Evolutionary conservation across 2,797 vertebrate species (phyloP).

Genomic region (Tangara arthus): DNA sequence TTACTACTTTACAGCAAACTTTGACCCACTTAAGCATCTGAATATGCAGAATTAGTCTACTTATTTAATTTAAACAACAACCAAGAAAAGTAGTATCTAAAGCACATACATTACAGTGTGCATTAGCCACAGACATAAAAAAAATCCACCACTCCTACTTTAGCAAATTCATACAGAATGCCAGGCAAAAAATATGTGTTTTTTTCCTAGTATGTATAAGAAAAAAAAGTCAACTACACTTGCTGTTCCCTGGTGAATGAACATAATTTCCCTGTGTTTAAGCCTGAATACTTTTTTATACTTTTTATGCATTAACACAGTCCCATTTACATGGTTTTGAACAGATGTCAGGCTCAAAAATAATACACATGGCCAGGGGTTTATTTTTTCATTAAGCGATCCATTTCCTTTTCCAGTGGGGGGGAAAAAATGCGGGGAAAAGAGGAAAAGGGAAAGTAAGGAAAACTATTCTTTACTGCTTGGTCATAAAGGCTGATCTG

Average conservation of each 20-base stretch:
- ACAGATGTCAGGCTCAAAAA: not conserved
- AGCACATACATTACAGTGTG: not conserved
- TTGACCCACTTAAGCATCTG: not conserved
- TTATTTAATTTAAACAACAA: not conserved
- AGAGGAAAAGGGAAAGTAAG: not conserved
- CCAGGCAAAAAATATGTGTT: fast-evolving
- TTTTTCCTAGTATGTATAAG: not conserved
- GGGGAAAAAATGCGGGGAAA: fast-evolving
- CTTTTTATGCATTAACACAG: not conserved
- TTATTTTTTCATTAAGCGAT: not conserved
- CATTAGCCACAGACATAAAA: not conserved
- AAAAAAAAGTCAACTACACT: not conserved
- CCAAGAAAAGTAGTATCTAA: not conserved
- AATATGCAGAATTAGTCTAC: not conserved
- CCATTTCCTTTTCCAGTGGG: not conserved
- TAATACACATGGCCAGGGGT: not conserved
- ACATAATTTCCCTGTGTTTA: conserved; percentile 18
- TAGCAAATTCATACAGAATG: not conserved
- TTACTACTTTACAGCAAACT: not conserved
- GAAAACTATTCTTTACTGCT: not conserved
- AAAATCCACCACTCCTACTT: not conserved
- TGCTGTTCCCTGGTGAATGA: not conserved
- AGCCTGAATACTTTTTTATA: conserved; percentile 17
- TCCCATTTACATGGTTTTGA: not conserved
- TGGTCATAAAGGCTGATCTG: not conserved